Evolutionary conservation across 2,113 vertebrate genomes (phyloP).

Genomic region (Oxyura jamaicensis): DNA sequence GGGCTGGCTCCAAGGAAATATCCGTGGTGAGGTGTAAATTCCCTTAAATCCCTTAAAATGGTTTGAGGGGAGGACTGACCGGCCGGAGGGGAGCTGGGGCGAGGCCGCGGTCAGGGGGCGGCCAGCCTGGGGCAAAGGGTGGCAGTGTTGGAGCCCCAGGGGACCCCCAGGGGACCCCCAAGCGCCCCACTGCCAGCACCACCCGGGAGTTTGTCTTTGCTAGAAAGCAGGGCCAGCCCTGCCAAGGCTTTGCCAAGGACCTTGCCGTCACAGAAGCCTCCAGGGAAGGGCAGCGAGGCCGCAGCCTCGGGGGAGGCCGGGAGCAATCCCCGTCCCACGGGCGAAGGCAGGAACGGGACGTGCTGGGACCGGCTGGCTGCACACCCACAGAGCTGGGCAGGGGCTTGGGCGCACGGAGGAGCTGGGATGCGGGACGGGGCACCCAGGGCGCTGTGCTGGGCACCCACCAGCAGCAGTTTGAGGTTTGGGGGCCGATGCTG

Average conservation of each 20-base stretch:
- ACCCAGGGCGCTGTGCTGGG: background rate
- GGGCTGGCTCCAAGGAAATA: constrained; percentile 50
- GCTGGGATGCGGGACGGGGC: too few relatives aligned
- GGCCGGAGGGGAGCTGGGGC: background rate
- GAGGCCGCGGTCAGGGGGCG: background rate
- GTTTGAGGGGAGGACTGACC: background rate
- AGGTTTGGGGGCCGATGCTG: too few relatives aligned
- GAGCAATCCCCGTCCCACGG: background rate
- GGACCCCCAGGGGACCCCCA: too few relatives aligned
- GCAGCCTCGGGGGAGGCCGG: background rate
- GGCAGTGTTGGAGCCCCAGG: background rate
- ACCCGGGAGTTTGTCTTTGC: background rate
- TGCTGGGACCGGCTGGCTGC: background rate
- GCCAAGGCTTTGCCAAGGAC: background rate
- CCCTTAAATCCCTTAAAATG: background rate
- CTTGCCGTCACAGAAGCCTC: background rate
- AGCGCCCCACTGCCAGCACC: rapidly evolving
- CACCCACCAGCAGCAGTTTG: too few relatives aligned
- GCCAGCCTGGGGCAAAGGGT: background rate
- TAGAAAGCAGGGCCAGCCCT: background rate
- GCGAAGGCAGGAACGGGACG: background rate
- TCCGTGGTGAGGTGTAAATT: background rate
- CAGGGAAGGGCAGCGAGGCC: background rate
- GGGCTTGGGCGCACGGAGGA: background rate
- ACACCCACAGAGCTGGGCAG: too few relatives aligned